phyloP scores from a whole-genome alignment of 2,113 vertebrate genomes.

The Colaptes auratus region DNA sequence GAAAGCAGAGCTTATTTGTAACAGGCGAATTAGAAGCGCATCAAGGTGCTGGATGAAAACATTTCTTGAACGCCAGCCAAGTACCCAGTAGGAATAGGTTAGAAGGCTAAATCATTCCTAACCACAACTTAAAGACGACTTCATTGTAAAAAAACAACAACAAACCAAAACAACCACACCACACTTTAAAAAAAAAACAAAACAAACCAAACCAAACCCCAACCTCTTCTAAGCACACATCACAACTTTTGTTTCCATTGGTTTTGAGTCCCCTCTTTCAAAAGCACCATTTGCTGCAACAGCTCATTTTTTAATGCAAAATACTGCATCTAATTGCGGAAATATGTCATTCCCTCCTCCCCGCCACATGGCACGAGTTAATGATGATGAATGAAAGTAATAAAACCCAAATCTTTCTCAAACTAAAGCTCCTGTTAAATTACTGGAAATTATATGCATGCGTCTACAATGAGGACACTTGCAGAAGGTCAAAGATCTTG shows the following conservation, averaged over 20 bases:
- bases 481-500: constrained; percentile 72
- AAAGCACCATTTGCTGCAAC: constrained; percentile 62
- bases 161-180: no score
- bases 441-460: constrained; percentile 73
- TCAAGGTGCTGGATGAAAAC: constrained; percentile 62
- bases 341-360: constrained; percentile 67
- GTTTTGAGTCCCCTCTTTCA: constrained; percentile 31
- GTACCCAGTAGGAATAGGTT: constrained; percentile 49
- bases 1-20: constrained; percentile 29
- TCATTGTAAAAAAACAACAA: constrained; percentile 47
- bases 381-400: constrained; percentile 80
- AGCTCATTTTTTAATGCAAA: constrained; percentile 73
- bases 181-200: no score
- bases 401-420: constrained; percentile 76
- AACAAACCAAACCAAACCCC: no score
- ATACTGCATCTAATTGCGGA: constrained; percentile 74
- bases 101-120: constrained; percentile 43
- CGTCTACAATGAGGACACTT: constrained; percentile 67
- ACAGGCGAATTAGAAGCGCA: constrained; percentile 59
- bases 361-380: constrained; percentile 67
- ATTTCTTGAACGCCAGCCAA: constrained; percentile 30
- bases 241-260: constrained; percentile 46
- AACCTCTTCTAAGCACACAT: constrained; percentile 45
- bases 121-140: constrained; percentile 58
- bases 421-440: constrained; percentile 76